Evolutionary conservation across 2,888 invertebrate genomes (phyloP), one percentile per base, ranked within the genome.

Genomic region (Drosophila eohydei): DNA sequence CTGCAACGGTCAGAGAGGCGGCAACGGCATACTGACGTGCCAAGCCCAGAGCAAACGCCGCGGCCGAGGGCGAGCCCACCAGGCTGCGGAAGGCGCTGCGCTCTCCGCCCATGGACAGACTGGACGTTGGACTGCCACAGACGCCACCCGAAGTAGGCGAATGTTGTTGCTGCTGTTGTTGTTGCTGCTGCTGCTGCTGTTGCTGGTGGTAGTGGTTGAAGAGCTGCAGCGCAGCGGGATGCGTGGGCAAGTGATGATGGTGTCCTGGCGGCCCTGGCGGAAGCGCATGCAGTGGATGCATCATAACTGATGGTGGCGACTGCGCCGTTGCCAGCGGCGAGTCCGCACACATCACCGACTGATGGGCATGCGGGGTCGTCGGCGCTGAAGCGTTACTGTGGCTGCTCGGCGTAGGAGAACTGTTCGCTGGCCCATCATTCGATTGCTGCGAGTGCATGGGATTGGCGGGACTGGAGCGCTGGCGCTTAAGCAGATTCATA

Each of bases 401-500:
- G 32, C 86, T 91, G 70, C 91, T 92, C 56, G 92, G 91, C 63
- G 91, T 91, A 36, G 91, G 91, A 3, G 91, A 91, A 44, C 90
- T 84, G 63, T 90, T 83, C 32, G 86, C 72, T 16, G 81, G 90
- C 0, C 86, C 83, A 34, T 83, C 80, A 26, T 78, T 80, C 2
- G 88, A 83, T 50, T 90, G 90, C 78, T 91, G 90, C n/a, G 91
- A 83, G 68, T 88, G 90, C 63, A 91, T 78, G 4, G 81, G 78
- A 71, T 83, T 86, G 50, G 88, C 86, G 67, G 92, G 92, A 73
- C 92, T 92, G 80, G 92, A 91, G 78, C 94, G 95, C 43, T 87
- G 86, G 90, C 96, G 95, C 94, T 97, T 97, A 93, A 97, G 95
- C 92, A 97, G 95, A 94, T 97, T 97, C 97, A 98, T 97, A 93